phyloP scores from a whole-genome alignment of 2,113 vertebrate species.

The Melanerpes aurifrons region DNA sequence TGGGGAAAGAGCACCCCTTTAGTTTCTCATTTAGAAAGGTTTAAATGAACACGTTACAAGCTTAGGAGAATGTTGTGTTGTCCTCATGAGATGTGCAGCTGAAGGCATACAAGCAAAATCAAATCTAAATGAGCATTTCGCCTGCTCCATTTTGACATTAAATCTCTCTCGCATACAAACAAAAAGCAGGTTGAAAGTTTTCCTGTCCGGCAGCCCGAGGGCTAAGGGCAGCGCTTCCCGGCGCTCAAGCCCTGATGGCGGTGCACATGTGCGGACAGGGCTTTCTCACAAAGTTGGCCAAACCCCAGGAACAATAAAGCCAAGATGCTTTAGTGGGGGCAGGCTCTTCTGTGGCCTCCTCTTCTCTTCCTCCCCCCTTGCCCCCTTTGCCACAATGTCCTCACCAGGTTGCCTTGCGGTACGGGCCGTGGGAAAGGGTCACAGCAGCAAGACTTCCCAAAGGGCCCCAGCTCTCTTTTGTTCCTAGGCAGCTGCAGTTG shows the following conservation, averaged over 20 bases:
- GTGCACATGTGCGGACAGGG: fast-evolving
- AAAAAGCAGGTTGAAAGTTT: not conserved
- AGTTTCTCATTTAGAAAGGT: not conserved
- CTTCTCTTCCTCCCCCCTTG: fast-evolving
- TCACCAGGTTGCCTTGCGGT: not conserved
- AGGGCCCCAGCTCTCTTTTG: not conserved
- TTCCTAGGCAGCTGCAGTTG: not conserved
- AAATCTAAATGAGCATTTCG: not conserved
- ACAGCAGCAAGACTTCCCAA: not conserved
- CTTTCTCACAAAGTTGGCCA: not conserved
- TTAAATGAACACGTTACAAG: not conserved
- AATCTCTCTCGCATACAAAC: fast-evolving
- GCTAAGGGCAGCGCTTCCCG: not conserved
- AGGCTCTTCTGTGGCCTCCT: not conserved
- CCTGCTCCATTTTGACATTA: not conserved
- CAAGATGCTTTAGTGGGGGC: fast-evolving
- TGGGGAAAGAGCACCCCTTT: not conserved
- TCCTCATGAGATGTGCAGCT: not conserved
- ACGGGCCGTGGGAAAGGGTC: not conserved
- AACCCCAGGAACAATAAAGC: not conserved
- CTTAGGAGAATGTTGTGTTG: not conserved
- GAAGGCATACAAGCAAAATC: not conserved
- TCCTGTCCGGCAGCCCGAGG: not conserved
- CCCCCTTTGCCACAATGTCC: not conserved
- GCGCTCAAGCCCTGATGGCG: not conserved